Evolutionary conservation across 2,888 invertebrate genomes (phyloP), one percentile per base, ranked within the genome.

Genomic region (Morpho deidamia): DNA sequence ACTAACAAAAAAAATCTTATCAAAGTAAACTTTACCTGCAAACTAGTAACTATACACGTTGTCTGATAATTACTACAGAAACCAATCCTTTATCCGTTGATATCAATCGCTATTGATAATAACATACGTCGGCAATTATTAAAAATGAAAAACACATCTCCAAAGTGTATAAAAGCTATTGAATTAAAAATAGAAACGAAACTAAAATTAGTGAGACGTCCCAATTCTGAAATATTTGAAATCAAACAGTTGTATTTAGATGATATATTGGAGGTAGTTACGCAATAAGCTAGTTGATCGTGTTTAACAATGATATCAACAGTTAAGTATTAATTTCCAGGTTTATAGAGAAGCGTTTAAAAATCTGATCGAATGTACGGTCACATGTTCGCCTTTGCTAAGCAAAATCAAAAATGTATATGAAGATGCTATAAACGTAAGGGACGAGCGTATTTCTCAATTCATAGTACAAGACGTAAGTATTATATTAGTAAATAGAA

Each of bases 391-490:
- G 12, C 69, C 67, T 35, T 66, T 89, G 40, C 67, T 91, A 1
- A 61, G 44, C 35, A 69, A 80, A 53, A 83, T 90, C 23, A 87
- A 81, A 69, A 66, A 64, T 51, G 78, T 85, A 0, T 91, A 90
- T 56, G 88, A 90, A 58, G 70, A 74, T 52, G 71, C 88, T 11
- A 57, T 91, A 46, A 50, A 61, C 12, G 66, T 86, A 48, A 71
- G 90, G 60, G 71, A 90, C 69, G 69, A 83, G 60, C 74, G 86
- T 45, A 82, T 90, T 59, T 59, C 72, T 12, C 83, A 82, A 62
- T 84, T 75, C 46, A 76, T 79, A 34, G 72, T 67, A 41, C 85
- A 86, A 67, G 85, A 89, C 61, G 88, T 89, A 71, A 79, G 87
- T 64, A 39, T 33, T 34, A 38, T 23, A 3, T 23, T 5, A 23